phyloP scores from a whole-genome alignment of 2,888 invertebrate genomes.

The Eristalis pertinax region DNA sequence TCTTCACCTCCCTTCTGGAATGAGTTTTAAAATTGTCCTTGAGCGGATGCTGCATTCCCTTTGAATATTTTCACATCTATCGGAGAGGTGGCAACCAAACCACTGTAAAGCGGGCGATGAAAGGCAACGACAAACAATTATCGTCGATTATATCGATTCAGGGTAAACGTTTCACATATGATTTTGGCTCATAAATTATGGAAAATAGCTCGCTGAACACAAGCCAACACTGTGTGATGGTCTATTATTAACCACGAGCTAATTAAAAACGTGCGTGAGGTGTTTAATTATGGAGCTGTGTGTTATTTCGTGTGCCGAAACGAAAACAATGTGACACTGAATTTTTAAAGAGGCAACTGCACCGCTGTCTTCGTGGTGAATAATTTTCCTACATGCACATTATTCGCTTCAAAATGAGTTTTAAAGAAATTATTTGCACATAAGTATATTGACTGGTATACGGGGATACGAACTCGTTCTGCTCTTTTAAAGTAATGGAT shows the following conservation, averaged over 20 bases:
- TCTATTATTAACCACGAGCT: constrained; percentile 11
- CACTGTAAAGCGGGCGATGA: constrained; percentile 24
- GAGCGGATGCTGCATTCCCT: constrained; percentile 32
- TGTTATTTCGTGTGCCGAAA: not conserved
- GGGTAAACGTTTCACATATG: constrained; percentile 18
- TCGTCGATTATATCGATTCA: constrained; percentile 22
- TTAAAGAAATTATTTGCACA: too few species aligned
- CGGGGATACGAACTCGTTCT: too few species aligned
- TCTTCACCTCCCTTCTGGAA: not conserved
- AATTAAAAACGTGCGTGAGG: constrained; percentile 27
- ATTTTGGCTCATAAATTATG: constrained; percentile 54
- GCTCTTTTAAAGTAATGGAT: too few species aligned
- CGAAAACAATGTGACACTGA: constrained; percentile 2
- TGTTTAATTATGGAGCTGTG: constrained; percentile 40
- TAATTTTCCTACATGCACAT: not conserved
- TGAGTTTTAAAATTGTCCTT: constrained; percentile 35
- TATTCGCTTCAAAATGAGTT: not conserved
- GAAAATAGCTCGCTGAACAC: constrained; percentile 25
- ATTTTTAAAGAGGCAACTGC: not conserved
- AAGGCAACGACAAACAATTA: constrained; percentile 33
- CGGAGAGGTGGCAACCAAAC: not conserved
- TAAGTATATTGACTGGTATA: too few species aligned
- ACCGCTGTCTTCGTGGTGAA: not conserved
- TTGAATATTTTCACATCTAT: constrained; percentile 25
- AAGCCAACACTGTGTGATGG: not conserved